Conservation (phyloP, 2,113 vertebrate species). For the Crotalus viridis region DNA sequence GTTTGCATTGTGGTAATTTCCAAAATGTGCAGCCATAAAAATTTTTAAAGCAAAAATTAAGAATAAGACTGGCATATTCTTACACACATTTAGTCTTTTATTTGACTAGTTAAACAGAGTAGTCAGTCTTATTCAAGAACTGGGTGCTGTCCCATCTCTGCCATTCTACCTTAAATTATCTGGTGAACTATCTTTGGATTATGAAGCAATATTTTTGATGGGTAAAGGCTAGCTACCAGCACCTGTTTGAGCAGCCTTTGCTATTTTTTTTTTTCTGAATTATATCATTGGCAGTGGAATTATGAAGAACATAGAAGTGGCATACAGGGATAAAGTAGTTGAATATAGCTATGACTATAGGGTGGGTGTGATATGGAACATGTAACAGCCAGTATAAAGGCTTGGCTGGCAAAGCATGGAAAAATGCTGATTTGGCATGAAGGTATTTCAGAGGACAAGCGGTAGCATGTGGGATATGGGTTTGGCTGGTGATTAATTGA, state of each 20-base stretch:
- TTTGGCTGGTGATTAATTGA: not conserved
- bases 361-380: not conserved
- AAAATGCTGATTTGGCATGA: not conserved
- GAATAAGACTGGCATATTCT: not conserved
- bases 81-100: not conserved
- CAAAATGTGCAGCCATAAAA: not conserved
- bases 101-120: not conserved
- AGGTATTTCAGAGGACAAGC: not conserved
- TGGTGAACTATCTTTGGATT: not conserved
- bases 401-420: not conserved
- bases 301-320: not conserved
- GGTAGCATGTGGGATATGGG: not conserved
- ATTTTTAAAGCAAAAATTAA: not conserved
- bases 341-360: not conserved
- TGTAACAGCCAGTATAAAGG: not conserved
- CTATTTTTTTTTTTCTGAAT: not conserved
- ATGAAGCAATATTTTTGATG: not conserved
- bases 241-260: not conserved
- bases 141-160: not conserved
- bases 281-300: not conserved
- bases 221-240: not conserved
- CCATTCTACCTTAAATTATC: not conserved
- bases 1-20: not conserved
- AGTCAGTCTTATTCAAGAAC: not conserved
- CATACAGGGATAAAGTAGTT: not conserved